Conservation (phyloP, 2,113 vertebrate genomes). For the Sylvilagus bachmani region DNA sequence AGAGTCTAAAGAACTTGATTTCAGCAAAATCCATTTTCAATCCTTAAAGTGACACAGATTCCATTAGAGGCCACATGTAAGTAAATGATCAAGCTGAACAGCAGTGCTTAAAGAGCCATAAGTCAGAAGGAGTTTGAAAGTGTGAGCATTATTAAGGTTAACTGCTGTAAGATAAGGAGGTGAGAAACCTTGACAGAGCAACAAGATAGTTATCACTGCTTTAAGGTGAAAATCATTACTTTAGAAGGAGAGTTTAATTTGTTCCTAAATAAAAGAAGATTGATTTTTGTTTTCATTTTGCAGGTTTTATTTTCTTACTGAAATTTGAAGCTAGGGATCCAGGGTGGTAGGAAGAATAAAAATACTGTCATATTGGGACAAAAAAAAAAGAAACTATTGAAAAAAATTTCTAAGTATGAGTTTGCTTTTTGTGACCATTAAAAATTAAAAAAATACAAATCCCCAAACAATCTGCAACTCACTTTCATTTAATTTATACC, state of each 20-base stretch:
- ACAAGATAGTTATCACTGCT: slow-evolving; percentile 79
- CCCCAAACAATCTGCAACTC: slow-evolving; percentile 15
- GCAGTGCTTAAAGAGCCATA: slow-evolving; percentile 74
- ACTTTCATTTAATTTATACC: slow-evolving; percentile 50
- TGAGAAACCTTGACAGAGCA: slow-evolving; percentile 77
- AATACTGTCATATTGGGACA: background rate
- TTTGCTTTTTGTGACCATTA: slow-evolving; percentile 22
- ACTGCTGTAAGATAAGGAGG: slow-evolving; percentile 73
- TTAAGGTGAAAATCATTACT: slow-evolving; percentile 85
- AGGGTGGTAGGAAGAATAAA: slow-evolving; percentile 4
- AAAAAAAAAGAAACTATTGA: background rate
- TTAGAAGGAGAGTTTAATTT: slow-evolving; percentile 80
- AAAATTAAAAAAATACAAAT: background rate
- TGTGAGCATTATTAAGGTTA: slow-evolving; percentile 81
- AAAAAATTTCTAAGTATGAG: slow-evolving; percentile 13
- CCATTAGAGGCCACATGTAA: slow-evolving; percentile 77
- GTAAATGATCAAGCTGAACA: slow-evolving; percentile 74
- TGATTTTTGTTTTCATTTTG: slow-evolving; percentile 81
- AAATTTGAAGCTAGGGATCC: slow-evolving; percentile 39
- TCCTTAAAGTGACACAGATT: slow-evolving; percentile 77
- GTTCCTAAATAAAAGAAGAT: slow-evolving; percentile 80
- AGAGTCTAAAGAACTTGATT: slow-evolving; percentile 76
- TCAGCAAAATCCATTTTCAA: slow-evolving; percentile 80
- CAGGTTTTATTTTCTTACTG: slow-evolving; percentile 76
- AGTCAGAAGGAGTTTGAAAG: slow-evolving; percentile 79